Conservation (phyloP, 2,797 vertebrate genomes). For the Chiloscyllium punctatum region DNA sequence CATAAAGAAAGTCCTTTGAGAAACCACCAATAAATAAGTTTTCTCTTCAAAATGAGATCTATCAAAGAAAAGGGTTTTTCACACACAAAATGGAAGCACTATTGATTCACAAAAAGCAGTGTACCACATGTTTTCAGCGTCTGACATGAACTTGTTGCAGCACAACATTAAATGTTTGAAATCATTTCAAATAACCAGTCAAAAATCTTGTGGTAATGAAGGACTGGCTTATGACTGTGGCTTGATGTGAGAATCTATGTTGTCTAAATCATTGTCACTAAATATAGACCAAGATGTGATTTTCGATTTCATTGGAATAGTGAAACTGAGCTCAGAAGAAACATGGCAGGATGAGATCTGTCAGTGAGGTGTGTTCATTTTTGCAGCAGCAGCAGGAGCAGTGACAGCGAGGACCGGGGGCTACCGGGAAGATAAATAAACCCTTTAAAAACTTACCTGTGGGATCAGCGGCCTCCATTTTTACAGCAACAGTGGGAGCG, state of each 20-base stretch:
- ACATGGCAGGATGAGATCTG: neutral
- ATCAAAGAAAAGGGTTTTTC: neutral
- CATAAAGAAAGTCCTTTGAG: neutral
- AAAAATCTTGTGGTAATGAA: neutral
- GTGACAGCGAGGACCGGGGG: too few species aligned
- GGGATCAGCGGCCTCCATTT: too few species aligned
- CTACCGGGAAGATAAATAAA: too few species aligned
- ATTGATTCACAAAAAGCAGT: neutral
- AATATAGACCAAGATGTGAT: neutral
- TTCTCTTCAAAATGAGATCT: neutral
- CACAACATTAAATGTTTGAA: neutral
- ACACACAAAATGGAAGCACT: neutral
- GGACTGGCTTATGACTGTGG: neutral
- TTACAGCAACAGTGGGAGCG: too few species aligned
- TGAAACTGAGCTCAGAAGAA: neutral
- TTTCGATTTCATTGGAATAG: neutral
- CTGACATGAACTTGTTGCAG: neutral
- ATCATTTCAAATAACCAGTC: neutral
- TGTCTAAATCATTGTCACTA: neutral
- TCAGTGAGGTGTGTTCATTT: too few species aligned
- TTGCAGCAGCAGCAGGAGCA: too few species aligned
- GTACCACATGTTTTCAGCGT: neutral
- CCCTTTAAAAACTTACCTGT: too few species aligned
- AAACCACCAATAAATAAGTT: neutral
- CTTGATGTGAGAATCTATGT: neutral